phyloP scores from a whole-genome alignment of 2,113 vertebrate genomes.

The Boulengeromyrus knoepffleri region DNA sequence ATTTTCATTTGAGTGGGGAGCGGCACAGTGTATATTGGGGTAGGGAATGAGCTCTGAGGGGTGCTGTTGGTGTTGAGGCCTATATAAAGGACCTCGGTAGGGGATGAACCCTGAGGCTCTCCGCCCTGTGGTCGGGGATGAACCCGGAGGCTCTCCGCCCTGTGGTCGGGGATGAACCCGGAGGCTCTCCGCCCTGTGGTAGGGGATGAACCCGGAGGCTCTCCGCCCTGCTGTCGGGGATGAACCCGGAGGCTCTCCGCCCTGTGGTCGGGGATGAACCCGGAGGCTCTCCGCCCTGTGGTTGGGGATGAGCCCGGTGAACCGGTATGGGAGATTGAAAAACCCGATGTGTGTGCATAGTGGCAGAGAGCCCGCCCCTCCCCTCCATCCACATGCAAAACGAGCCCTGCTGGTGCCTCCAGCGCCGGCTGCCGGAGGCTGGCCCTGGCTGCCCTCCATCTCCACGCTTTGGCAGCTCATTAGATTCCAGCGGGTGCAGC shows the following conservation, averaged over 20 bases:
- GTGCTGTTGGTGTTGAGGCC: background rate
- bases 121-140: background rate
- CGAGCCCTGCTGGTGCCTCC: background rate
- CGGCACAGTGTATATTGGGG: background rate
- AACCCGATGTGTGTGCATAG: background rate
- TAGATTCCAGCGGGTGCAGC: conserved; percentile 10
- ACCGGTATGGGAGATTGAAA: too few species aligned
- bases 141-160: background rate
- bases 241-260: background rate
- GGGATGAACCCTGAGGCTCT: background rate
- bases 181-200: background rate
- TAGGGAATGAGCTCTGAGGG: background rate
- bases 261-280: background rate
- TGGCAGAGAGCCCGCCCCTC: background rate
- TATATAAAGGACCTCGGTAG: background rate
- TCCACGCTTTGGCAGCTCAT: conserved; percentile 20
- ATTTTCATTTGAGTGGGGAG: background rate
- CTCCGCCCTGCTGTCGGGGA: background rate
- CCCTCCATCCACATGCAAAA: conserved; percentile 1
- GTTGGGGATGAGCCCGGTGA: background rate
- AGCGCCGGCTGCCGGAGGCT: background rate
- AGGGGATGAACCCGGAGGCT: background rate
- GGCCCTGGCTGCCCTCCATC: conserved; percentile 16
- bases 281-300: too few species aligned
- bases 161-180: background rate